Conservation (phyloP, 2,797 vertebrate genomes). For the Melanotaenia nigrans region DNA sequence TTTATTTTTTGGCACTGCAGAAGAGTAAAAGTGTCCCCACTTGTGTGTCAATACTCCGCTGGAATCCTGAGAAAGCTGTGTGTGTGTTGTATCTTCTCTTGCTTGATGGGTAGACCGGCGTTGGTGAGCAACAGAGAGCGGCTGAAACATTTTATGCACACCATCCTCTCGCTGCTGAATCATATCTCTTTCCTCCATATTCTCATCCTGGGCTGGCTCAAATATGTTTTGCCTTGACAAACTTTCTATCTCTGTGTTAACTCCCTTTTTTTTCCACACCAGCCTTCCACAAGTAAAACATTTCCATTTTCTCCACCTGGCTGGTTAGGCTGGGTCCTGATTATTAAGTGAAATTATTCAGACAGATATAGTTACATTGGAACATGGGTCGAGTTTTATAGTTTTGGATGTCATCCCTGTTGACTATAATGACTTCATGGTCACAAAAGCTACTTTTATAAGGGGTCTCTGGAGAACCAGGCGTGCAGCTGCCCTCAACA, state of each 20-base stretch:
- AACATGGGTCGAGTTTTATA: not conserved
- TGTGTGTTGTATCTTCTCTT: constrained; percentile 33
- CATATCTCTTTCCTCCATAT: constrained; percentile 46
- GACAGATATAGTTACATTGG: not conserved
- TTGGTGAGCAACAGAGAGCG: constrained; percentile 9
- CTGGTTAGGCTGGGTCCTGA: constrained; percentile 1
- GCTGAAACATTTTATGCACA: constrained; percentile 8
- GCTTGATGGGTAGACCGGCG: constrained; percentile 33
- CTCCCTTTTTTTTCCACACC: not conserved
- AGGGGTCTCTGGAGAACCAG: not conserved
- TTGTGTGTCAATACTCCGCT: constrained; percentile 47
- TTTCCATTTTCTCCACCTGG: constrained; percentile 5
- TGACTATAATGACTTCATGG: not conserved
- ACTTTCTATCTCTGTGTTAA: constrained; percentile 21
- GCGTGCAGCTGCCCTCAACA: not conserved
- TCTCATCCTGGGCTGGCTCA: constrained; percentile 24
- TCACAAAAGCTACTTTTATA: not conserved
- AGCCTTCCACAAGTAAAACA: constrained; percentile 7
- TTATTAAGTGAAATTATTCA: not conserved
- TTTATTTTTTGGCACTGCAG: constrained; percentile 18
- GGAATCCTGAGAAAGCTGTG: constrained; percentile 31
- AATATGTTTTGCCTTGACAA: constrained; percentile 31
- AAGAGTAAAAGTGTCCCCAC: not conserved
- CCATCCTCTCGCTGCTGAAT: constrained; percentile 46
- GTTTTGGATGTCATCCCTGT: not conserved